Percentiles rank a stretch among this genome's conserved stretches.
phyloP scores from a whole-genome alignment of 2,113 vertebrate species.

The Cyphomyrus plagiostoma region DNA sequence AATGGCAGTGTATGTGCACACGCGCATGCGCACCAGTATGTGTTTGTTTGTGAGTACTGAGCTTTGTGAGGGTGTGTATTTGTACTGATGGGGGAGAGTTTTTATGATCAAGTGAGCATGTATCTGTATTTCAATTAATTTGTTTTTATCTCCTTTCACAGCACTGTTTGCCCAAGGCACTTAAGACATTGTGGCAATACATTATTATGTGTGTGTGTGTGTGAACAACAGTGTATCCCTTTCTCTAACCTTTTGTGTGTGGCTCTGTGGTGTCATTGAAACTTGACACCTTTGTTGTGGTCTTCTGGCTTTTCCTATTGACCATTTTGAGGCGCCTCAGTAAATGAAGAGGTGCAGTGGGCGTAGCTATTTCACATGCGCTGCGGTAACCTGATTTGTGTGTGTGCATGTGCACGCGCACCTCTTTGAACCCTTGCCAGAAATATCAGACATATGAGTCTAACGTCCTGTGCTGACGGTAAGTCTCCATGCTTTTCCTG shows the following conservation, averaged over 20 bases:
- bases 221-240: slow-evolving; percentile 20
- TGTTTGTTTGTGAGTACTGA: background rate
- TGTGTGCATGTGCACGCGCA: background rate
- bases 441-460: background rate
- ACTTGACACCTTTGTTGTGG: slow-evolving; percentile 1
- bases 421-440: background rate
- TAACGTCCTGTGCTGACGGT: background rate
- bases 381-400: background rate
- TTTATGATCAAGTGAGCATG: background rate
- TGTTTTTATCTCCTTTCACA: background rate
- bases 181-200: background rate
- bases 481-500: background rate
- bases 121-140: background rate
- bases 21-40: background rate
- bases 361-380: background rate
- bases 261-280: background rate
- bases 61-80: background rate
- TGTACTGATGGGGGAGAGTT: background rate
- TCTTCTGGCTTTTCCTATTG: background rate
- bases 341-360: background rate
- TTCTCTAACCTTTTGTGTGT: background rate
- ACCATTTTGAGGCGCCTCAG: background rate
- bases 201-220: slow-evolving; percentile 4
- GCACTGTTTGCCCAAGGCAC: background rate
- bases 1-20: background rate